Percentiles rank a stretch among this genome's conserved stretches.
phyloP scores from a whole-genome alignment of 2,888 invertebrate species.

The Plebejus argus region DNA sequence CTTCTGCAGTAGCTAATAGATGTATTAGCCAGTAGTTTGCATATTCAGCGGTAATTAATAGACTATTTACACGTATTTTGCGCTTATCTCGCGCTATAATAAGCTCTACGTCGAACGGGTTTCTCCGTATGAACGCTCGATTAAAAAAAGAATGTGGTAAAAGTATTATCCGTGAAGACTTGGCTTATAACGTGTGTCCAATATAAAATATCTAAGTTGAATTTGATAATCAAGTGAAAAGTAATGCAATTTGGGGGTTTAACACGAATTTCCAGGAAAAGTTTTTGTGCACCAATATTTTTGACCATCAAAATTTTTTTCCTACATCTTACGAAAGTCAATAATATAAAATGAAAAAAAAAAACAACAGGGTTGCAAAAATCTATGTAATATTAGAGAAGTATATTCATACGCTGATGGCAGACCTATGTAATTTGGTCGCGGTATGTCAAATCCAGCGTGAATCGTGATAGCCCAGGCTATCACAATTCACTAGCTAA shows the following conservation, averaged over 20 bases:
- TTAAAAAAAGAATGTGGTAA: slow-evolving; percentile 17
- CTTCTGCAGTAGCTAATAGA: slow-evolving; percentile 8
- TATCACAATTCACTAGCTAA: too few relatives aligned
- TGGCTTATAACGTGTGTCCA: slow-evolving; percentile 3
- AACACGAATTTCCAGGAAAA: not conserved
- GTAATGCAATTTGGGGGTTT: not conserved
- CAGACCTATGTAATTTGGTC: too few relatives aligned
- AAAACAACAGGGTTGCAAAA: too few relatives aligned
- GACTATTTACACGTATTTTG: slow-evolving; percentile 3
- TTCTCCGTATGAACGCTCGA: slow-evolving; percentile 6
- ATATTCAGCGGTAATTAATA: slow-evolving; percentile 18
- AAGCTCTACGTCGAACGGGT: slow-evolving; percentile 19
- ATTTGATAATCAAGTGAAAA: slow-evolving; percentile 7
- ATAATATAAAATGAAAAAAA: too few relatives aligned
- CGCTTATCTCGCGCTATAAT: slow-evolving; percentile 5
- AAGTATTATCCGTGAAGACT: slow-evolving; percentile 22
- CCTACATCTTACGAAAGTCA: too few relatives aligned
- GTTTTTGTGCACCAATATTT: too few relatives aligned
- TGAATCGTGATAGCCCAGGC: too few relatives aligned
- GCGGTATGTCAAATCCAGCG: too few relatives aligned
- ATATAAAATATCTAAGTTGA: slow-evolving; percentile 1
- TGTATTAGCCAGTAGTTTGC: not conserved
- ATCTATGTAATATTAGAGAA: too few relatives aligned
- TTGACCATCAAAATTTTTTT: too few relatives aligned
- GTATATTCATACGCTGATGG: too few relatives aligned